A percentile compares a stretch with the other conserved stretches of the same genome.
Evolutionary conservation across 2,888 invertebrate species (phyloP).

Genomic region (Troides aeacus): DNA sequence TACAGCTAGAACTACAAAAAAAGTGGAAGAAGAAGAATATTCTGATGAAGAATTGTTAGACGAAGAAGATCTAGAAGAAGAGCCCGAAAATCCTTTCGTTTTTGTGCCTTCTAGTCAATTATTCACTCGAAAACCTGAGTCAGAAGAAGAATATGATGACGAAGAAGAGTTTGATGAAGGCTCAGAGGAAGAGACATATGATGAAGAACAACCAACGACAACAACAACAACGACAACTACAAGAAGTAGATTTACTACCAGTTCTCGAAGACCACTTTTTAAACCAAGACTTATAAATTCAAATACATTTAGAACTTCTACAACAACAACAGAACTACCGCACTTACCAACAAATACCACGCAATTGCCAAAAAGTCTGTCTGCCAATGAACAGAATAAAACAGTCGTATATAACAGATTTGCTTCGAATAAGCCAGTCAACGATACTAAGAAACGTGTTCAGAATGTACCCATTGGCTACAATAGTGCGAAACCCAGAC

Average conservation of each 20-base stretch:
- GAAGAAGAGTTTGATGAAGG: conserved; percentile 41
- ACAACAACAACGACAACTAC: conserved; percentile 4
- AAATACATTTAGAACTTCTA: conserved; percentile 69
- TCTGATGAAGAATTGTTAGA: conserved; percentile 55
- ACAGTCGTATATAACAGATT: conserved; percentile 59
- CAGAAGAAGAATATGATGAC: conserved; percentile 46
- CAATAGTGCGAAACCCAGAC: conserved; percentile 41
- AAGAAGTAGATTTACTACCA: conserved; percentile 41
- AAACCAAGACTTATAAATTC: conserved; percentile 64
- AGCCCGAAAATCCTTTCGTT: conserved; percentile 64
- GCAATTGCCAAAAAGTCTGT: conserved; percentile 55
- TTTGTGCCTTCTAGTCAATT: conserved; percentile 70
- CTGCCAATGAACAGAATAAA: conserved; percentile 52
- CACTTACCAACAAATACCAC: conserved; percentile 38
- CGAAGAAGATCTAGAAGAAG: conserved; percentile 51
- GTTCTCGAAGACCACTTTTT: conserved; percentile 60
- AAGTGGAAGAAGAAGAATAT: conserved; percentile 63
- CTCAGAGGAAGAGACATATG: conserved; percentile 48
- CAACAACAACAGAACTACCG: conserved; percentile 45
- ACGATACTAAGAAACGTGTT: conserved; percentile 63
- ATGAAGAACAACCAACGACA: conserved; percentile 45
- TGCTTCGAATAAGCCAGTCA: conserved; percentile 50
- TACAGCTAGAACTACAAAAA: conserved; percentile 65
- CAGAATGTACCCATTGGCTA: conserved; percentile 71
- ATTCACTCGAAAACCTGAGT: conserved; percentile 64